phyloP scores from a whole-genome alignment of 2,797 vertebrate species.

The Gymnocypris eckloni region DNA sequence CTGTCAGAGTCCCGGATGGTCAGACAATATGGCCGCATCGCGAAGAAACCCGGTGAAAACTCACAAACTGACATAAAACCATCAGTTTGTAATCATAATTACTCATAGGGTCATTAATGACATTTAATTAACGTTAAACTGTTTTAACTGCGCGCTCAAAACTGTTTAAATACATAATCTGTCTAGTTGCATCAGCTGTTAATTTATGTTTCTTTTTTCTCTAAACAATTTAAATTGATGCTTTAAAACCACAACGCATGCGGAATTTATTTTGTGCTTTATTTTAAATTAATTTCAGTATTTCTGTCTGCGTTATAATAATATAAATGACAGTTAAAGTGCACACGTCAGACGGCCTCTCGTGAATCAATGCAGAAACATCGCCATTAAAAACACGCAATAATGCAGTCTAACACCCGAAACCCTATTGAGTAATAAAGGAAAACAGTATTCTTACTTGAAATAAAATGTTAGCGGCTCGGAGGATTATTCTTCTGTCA shows the following conservation, averaged over 20 bases:
- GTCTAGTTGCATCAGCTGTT: neutral
- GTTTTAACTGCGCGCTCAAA: neutral
- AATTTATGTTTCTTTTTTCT: neutral
- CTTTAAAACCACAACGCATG: neutral
- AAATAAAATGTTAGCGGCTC: neutral
- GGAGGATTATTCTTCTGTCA: conserved; percentile 33
- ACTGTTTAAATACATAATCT: neutral
- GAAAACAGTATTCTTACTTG: conserved; percentile 24
- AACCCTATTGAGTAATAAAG: too few relatives aligned
- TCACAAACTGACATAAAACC: neutral
- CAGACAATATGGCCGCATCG: conserved; percentile 38
- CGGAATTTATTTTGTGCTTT: neutral
- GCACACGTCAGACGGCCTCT: conserved; percentile 28
- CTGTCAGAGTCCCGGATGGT: conserved; percentile 48
- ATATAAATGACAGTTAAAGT: neutral
- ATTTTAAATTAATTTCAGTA: neutral
- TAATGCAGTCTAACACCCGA: neutral
- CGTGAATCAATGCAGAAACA: neutral
- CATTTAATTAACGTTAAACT: neutral
- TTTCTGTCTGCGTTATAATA: neutral
- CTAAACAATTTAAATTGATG: neutral
- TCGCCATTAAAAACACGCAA: conserved; percentile 5
- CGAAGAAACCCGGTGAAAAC: neutral
- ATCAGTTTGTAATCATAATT: neutral
- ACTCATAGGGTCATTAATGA: neutral